phyloP scores from a whole-genome alignment of 2,113 vertebrate species.

The Colinus virginianus region DNA sequence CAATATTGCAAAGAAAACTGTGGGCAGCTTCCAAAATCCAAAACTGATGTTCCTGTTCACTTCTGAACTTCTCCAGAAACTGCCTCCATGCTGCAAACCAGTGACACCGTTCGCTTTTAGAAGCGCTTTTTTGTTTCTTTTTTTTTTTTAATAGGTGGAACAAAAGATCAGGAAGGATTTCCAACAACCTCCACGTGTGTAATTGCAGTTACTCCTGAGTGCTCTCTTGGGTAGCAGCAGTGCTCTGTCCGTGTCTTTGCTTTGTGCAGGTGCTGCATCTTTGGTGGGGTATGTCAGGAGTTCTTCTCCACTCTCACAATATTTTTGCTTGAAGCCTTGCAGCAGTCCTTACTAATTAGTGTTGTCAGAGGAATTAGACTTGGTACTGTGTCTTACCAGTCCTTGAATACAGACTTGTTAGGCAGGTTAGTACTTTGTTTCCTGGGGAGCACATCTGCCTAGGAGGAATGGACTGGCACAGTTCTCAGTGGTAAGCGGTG shows the following conservation, averaged over 20 bases:
- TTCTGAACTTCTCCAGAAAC: not conserved
- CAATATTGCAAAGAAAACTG: constrained; percentile 23
- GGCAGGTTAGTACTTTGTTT: not conserved
- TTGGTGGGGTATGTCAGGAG: not conserved
- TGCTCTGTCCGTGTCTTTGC: not conserved
- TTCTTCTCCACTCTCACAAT: not conserved
- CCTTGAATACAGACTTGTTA: not conserved
- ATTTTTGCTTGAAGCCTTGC: not conserved
- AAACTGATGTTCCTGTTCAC: not conserved
- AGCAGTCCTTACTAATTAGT: not conserved
- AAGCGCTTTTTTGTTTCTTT: not conserved
- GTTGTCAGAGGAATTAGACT: not conserved
- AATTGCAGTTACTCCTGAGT: not conserved
- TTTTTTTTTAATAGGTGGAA: not conserved
- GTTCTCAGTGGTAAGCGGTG: not conserved
- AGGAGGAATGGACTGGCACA: not conserved
- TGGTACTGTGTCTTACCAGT: not conserved
- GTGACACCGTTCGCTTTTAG: not conserved
- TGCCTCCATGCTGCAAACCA: not conserved
- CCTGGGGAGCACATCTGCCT: not conserved
- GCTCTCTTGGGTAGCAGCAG: not conserved
- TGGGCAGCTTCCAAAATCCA: constrained; percentile 1
- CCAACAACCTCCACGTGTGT: not conserved
- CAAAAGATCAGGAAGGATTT: not conserved
- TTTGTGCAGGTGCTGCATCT: not conserved